Evolutionary conservation across 37 sponge, comb jelly and placozoan genomes (phyloP).

Genomic region (Geodia barretti): DNA sequence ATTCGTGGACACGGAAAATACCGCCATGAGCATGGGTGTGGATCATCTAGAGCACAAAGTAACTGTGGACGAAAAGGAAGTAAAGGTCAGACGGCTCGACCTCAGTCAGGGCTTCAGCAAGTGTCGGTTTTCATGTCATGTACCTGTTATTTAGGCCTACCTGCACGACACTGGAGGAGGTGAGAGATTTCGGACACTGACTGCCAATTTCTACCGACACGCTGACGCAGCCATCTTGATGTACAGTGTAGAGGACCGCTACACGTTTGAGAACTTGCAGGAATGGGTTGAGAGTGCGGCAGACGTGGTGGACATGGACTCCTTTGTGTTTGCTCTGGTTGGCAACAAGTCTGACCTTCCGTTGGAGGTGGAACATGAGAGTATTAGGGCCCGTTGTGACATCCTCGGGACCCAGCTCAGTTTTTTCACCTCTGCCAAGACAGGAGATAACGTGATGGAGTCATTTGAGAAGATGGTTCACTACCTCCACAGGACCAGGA

Average conservation of each 20-base stretch:
- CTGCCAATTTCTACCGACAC: slow-evolving; percentile 68
- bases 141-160: slow-evolving; percentile 52
- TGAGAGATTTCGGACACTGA: slow-evolving; percentile 74
- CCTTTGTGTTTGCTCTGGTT: slow-evolving; percentile 52
- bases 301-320: slow-evolving; percentile 19
- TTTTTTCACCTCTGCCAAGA: slow-evolving; percentile 73
- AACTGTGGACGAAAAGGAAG: slow-evolving; percentile 12
- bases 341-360: slow-evolving; percentile 76
- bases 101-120: too few relatives aligned
- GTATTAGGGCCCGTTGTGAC: slow-evolving; percentile 3
- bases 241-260: slow-evolving; percentile 67
- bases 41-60: slow-evolving; percentile 23
- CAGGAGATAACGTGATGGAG: slow-evolving; percentile 62
- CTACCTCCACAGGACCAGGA: slow-evolving; percentile 7
- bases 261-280: slow-evolving; percentile 50
- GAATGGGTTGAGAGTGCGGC: slow-evolving; percentile 65
- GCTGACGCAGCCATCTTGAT: slow-evolving; percentile 71
- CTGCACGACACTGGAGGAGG: slow-evolving; percentile 80
- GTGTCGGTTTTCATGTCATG: too few relatives aligned
- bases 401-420: slow-evolving; percentile 25
- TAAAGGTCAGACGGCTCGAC: slow-evolving; percentile 2
- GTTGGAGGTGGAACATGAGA: slow-evolving; percentile 38
- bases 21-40: slow-evolving; percentile 17
- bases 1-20: slow-evolving; percentile 41
- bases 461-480: slow-evolving; percentile 40